Conservation (phyloP, 2,888 invertebrate species). For the Lasioglossum figueresi region DNA sequence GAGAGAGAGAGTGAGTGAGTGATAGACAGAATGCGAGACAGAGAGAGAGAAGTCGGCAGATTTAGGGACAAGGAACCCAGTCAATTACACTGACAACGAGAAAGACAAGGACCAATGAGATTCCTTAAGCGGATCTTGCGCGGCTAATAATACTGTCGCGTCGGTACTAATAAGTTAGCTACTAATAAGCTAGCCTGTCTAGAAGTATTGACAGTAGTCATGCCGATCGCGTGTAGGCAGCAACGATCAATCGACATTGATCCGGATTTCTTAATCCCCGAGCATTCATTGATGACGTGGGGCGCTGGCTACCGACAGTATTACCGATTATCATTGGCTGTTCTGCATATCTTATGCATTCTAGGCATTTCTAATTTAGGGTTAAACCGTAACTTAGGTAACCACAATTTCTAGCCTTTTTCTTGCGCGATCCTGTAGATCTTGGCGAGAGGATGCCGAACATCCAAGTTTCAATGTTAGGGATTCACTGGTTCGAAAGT, state of each 20-base stretch:
- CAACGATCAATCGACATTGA: background rate
- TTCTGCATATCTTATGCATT: background rate
- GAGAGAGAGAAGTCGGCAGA: constrained; percentile 17
- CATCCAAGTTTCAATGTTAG: too few relatives aligned
- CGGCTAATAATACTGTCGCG: background rate
- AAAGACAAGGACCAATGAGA: background rate
- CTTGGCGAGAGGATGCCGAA: too few relatives aligned
- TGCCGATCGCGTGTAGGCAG: background rate
- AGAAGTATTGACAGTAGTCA: background rate
- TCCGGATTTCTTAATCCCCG: background rate
- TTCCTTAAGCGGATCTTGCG: constrained; percentile 2
- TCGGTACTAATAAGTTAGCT: background rate
- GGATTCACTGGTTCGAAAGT: too few relatives aligned
- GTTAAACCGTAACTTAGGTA: too few relatives aligned
- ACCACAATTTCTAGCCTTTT: too few relatives aligned
- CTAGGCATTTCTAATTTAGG: background rate
- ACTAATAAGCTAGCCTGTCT: too few relatives aligned
- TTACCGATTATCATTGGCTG: background rate
- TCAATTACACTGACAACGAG: background rate
- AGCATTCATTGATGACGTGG: background rate
- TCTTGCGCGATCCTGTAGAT: too few relatives aligned
- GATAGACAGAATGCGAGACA: too few relatives aligned
- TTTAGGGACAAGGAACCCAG: background rate
- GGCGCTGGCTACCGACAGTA: background rate
- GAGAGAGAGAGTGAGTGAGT: too few relatives aligned